phyloP scores from a whole-genome alignment of 2,888 invertebrate species.

The Sipunculus nudus region DNA sequence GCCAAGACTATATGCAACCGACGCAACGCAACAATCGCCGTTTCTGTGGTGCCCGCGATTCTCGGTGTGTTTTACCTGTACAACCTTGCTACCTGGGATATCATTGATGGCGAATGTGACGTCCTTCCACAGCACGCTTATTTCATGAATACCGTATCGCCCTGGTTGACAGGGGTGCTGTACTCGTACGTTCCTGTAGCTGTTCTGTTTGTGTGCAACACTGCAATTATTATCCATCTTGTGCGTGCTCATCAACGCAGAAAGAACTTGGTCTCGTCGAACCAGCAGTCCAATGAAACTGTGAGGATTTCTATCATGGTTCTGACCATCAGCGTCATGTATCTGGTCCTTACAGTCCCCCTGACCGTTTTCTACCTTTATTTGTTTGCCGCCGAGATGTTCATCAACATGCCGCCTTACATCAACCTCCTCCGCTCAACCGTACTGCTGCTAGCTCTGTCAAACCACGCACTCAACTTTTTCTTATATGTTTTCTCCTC shows the following conservation, averaged over 20 bases:
- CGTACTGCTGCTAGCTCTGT: no score
- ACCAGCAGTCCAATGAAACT: no score
- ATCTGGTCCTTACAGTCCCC: constrained; percentile 27
- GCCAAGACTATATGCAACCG: constrained; percentile 11
- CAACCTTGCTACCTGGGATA: constrained; percentile 16
- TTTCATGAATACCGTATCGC: constrained; percentile 13
- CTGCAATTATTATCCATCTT: constrained; percentile 17
- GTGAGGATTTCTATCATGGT: constrained; percentile 16
- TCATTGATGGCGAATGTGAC: constrained; percentile 2
- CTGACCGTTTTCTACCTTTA: constrained; percentile 24
- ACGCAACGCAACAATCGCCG: constrained; percentile 1
- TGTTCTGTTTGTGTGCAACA: constrained; percentile 13
- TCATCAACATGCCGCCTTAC: constrained; percentile 8
- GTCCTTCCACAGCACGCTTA: neutral
- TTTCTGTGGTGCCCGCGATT: neutral
- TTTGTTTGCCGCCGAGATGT: constrained; percentile 17
- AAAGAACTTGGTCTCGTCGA: no score
- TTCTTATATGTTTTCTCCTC: no score
- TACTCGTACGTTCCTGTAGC: constrained; percentile 25
- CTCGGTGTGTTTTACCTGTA: constrained; percentile 10
- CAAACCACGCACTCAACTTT: no score
- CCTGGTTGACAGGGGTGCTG: constrained; percentile 20
- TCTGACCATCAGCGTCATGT: constrained; percentile 19
- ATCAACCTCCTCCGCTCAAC: no score
- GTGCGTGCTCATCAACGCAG: no score